Conservation (phyloP, 1,140 invertebrate genomes). For the Gerris buenoi region DNA sequence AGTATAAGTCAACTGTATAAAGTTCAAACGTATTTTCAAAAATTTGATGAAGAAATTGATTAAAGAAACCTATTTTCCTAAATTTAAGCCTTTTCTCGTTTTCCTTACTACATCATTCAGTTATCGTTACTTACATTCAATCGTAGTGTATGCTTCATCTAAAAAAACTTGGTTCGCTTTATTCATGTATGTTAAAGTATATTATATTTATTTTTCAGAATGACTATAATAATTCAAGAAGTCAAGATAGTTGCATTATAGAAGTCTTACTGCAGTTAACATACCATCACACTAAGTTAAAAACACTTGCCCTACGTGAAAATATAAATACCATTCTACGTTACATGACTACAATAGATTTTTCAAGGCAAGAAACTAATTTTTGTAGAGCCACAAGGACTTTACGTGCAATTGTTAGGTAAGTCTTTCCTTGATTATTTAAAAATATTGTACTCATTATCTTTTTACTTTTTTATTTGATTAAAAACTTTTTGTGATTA, state of each 20-base stretch:
- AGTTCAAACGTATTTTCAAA: too few species aligned
- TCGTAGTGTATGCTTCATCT: too few species aligned
- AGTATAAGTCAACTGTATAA: too few species aligned
- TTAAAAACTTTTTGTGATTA: too few species aligned
- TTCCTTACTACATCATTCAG: too few species aligned
- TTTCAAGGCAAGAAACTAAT: constrained; percentile 8
- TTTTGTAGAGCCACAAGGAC: constrained; percentile 12
- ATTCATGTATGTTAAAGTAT: not conserved
- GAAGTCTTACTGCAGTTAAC: constrained; percentile 12
- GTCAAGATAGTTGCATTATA: constrained; percentile 11
- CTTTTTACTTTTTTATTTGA: too few species aligned
- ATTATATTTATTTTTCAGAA: not conserved
- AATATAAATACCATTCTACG: constrained; percentile 14
- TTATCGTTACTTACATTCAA: too few species aligned
- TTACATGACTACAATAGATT: constrained; percentile 12
- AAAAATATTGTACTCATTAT: too few species aligned
- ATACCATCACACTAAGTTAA: constrained; percentile 10
- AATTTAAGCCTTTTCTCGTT: too few species aligned
- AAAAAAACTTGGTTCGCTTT: not conserved
- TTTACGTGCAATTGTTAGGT: constrained; percentile 14
- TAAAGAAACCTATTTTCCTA: too few species aligned
- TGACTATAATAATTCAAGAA: not conserved
- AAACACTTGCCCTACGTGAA: constrained; percentile 8
- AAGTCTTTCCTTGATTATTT: too few species aligned
- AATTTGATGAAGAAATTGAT: too few species aligned